Percentiles rank a stretch among this genome's conserved stretches.
Conservation (phyloP, 1,140 invertebrate species). For the Magallana gigas region DNA sequence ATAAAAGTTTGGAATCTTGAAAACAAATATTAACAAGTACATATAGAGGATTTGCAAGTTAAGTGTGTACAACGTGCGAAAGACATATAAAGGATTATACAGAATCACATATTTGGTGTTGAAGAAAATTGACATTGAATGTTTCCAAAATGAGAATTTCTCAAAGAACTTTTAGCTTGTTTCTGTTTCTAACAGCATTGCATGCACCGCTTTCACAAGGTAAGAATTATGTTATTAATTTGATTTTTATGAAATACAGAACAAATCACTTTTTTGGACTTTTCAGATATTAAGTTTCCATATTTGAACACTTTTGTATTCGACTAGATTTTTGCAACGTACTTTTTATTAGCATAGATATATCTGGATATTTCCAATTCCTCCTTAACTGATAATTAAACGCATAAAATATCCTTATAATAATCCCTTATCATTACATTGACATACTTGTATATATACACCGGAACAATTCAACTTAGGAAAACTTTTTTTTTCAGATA, state of each 20-base stretch:
- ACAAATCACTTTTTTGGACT: background rate
- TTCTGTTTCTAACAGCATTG: background rate
- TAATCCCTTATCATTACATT: too few species aligned
- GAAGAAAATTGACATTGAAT: conserved; percentile 22
- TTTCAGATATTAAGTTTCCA: too few species aligned
- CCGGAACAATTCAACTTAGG: too few species aligned
- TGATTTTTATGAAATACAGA: background rate
- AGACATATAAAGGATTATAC: too few species aligned
- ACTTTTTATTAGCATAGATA: too few species aligned
- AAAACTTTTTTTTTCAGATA: too few species aligned
- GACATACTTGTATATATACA: too few species aligned
- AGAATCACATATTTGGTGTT: background rate
- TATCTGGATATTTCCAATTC: too few species aligned
- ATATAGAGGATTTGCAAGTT: background rate
- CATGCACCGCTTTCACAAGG: background rate
- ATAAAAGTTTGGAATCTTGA: background rate
- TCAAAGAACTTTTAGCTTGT: background rate
- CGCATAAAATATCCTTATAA: too few species aligned
- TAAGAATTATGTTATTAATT: background rate
- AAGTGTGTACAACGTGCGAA: background rate
- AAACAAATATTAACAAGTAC: background rate
- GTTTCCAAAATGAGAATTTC: background rate
- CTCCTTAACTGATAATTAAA: too few species aligned
- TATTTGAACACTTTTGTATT: too few species aligned
- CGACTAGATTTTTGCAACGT: too few species aligned